Percentiles rank a stretch among this genome's conserved stretches.
Conservation (phyloP, 2,888 invertebrate species). For the Eristalis pertinax region DNA sequence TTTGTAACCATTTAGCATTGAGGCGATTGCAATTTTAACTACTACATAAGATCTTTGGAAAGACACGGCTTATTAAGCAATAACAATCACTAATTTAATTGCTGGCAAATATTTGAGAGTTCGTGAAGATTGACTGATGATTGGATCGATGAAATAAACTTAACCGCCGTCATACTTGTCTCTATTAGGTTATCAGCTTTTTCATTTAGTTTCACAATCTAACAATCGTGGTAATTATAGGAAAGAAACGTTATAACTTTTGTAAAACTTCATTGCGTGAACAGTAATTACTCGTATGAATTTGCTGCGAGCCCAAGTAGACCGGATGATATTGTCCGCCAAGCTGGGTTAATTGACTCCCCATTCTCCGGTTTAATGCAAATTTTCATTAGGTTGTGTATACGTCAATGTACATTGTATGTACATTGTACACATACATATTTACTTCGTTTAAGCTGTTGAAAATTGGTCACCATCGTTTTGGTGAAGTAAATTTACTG, state of each 20-base stretch:
- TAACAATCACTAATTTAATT: constrained; percentile 54
- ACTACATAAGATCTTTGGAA: constrained; percentile 29
- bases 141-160: constrained; percentile 34
- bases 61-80: constrained; percentile 66
- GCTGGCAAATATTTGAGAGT: constrained; percentile 29
- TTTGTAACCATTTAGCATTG: not conserved
- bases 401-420: not conserved
- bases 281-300: constrained; percentile 32
- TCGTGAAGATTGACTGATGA: constrained; percentile 61
- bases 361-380: constrained; percentile 41
- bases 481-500: constrained; percentile 46
- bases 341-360: constrained; percentile 66
- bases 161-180: constrained; percentile 31
- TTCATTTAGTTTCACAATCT: constrained; percentile 58
- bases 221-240: constrained; percentile 38
- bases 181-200: constrained; percentile 32
- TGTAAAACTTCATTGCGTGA: constrained; percentile 58
- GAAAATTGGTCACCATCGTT: constrained; percentile 55
- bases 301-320: constrained; percentile 43
- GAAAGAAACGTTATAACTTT: constrained; percentile 42
- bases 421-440: not conserved
- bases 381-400: constrained; percentile 34
- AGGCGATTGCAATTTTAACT: constrained; percentile 31
- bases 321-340: constrained; percentile 63
- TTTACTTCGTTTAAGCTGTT: constrained; percentile 35